Evolutionary conservation across 2,797 vertebrate species (phyloP).

Genomic region (Sebastiscus tertius): DNA sequence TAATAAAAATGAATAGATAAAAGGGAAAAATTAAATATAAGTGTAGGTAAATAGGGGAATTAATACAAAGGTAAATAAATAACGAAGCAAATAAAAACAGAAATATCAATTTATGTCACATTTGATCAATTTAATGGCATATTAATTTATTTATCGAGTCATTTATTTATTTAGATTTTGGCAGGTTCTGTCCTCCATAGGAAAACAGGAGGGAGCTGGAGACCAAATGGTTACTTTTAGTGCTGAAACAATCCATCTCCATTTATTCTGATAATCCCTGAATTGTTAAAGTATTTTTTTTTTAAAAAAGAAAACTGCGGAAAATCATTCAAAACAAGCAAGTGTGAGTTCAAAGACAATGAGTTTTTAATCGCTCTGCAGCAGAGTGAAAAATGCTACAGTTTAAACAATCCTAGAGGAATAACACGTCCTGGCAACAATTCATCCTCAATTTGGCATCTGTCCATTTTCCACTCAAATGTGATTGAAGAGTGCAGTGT

Average conservation of each 20-base stretch:
- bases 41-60: no score
- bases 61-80: no score
- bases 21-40: no score
- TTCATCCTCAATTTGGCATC: slow-evolving; percentile 36
- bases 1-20: no score
- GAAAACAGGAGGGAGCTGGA: background rate
- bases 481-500: slow-evolving; percentile 20
- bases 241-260: background rate
- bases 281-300: background rate
- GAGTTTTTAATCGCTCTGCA: slow-evolving; percentile 33
- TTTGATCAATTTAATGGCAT: no score
- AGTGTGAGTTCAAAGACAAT: slow-evolving; percentile 11
- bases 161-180: no score
- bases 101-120: no score
- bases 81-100: no score
- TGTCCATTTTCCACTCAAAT: slow-evolving; percentile 38
- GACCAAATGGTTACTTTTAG: background rate
- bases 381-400: slow-evolving; percentile 19
- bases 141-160: no score
- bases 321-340: slow-evolving; percentile 2
- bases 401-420: slow-evolving; percentile 9
- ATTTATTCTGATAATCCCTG: background rate
- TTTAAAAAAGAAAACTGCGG: background rate
- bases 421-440: slow-evolving; percentile 29
- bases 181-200: no score